Evolutionary conservation across 2,113 vertebrate species (phyloP), one percentile per base, ranked within the genome.

Genomic region (Urocitellus parryii): DNA sequence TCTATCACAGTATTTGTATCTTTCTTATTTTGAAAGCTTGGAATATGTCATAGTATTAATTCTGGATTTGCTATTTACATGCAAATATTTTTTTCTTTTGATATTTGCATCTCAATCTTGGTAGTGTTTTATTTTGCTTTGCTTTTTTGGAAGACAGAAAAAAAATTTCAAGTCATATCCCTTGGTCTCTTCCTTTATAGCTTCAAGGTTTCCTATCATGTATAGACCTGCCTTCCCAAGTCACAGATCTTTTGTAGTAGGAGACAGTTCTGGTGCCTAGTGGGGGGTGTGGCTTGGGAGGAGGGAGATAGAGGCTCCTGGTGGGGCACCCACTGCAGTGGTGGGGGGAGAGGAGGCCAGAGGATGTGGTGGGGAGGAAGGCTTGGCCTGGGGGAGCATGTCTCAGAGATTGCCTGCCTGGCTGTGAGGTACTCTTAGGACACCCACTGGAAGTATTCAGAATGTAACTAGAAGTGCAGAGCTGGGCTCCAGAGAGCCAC

Each of bases 151-250:
- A 81, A 56, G 74, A 42, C 18, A 81, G 84, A 84, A 61, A 56
- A 58, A 45, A 42, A 39, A 61, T 27, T 63, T 70, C 11, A 70
- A 45, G 10, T 86, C 27, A 1, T 34, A n/a, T 72, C 32, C 42
- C 13, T 88, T 56, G 4, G 45, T 79, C 74, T 94, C 94, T 72
- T 82, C 63, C n/a, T 93, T 88, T 51, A 20, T 74, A 61, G 72
- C 24, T 83, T 92, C 61, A 56, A n/a, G 58, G 9, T 39, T 91
- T 67, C 34, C 34, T 0, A 0, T 45, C 39, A 34, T 39, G 68
- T 65, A 65, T 74, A 13, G 48, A 83, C 27, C 48, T 0, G 0
- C 27, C 63, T 74, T 53, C 56, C 29, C 22, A 11, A 7, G 9
- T 56, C 77, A 70, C 45, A 11, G 85, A 63, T 77, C 13, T 68